Evolutionary conservation across 2,888 invertebrate species (phyloP), one percentile per base, ranked within the genome.

Genomic region (Leptinotarsa tumamoca): DNA sequence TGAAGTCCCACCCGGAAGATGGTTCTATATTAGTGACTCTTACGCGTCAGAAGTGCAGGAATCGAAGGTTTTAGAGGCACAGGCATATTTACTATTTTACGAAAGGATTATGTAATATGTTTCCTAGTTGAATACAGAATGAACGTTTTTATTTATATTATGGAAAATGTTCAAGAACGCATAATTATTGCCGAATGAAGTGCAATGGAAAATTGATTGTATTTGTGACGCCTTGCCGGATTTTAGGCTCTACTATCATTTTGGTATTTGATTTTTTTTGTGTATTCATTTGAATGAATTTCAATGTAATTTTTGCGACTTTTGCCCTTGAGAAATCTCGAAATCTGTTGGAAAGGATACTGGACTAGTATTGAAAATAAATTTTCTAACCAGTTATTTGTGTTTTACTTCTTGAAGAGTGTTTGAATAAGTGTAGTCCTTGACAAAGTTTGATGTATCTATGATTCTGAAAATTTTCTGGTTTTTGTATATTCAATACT

Each of bases 61-160:
- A 88, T 92, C 93, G 3, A 91, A 92, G 80, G 98, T 98, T 75
- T 90, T 97, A 67, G 90, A 92, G 82, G 94, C 95, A 76, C 96
- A 98, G 89, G 98, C 99, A 18, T 99, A 99, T 89, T 91, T 99
- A 71, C 91, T 99, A 56, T 99, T 99, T 90, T 99, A 99, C 89
- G 98, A 98, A 89, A 92, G 98, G 88, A 94, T 98, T 87, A 90
- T 94, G 88, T 96, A 93, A 80, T 67, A 74, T 70, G 74, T 73
- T 72, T 27, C 50, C 15, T 58, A 52, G 17, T 63, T 50, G 58
- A 13, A 43, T 49, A 52, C n/a, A 70, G 72, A 67, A 73, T 61
- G 51, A 54, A 63, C 67, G 52, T 73, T 76, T 71, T 76, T 73
- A 77, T 77, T 77, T 74, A 77, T 74, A 77, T 67, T 68, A 68